phyloP scores from a whole-genome alignment of 2,113 vertebrate species.

The Mus pahari region DNA sequence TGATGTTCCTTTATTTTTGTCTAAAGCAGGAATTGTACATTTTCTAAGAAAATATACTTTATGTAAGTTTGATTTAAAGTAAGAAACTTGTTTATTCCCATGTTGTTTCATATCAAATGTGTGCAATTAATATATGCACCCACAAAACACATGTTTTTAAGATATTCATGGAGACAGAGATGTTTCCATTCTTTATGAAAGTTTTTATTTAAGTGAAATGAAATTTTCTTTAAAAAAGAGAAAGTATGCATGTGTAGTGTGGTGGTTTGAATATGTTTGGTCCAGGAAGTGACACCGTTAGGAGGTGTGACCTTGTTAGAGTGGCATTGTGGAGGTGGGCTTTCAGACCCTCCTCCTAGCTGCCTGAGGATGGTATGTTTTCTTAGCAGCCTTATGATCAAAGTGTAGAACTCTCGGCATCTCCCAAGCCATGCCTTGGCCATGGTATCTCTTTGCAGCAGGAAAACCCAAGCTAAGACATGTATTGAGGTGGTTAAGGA shows the following conservation, averaged over 20 bases:
- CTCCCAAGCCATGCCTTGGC: too few relatives aligned
- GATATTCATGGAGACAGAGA: background rate
- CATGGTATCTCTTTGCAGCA: too few relatives aligned
- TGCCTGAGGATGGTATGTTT: too few relatives aligned
- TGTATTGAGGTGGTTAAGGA: background rate
- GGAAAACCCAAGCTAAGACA: too few relatives aligned
- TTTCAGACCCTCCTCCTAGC: too few relatives aligned
- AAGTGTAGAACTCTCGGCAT: too few relatives aligned
- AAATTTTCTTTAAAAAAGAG: background rate
- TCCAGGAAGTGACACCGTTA: too few relatives aligned
- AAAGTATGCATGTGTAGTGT: background rate
- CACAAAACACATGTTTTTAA: background rate
- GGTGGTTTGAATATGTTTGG: too few relatives aligned
- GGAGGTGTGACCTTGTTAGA: too few relatives aligned
- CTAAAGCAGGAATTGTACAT: constrained; percentile 18
- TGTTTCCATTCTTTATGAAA: constrained; percentile 37
- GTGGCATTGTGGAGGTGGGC: too few relatives aligned
- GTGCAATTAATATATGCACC: background rate
- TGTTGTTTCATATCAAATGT: constrained; percentile 10
- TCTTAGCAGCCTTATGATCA: too few relatives aligned
- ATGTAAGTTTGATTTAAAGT: constrained; percentile 47
- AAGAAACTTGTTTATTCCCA: constrained; percentile 29
- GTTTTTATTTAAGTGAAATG: constrained; percentile 14
- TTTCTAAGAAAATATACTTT: constrained; percentile 41
- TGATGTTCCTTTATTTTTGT: background rate